Conservation (phyloP, 1,140 invertebrate species). For the Drosophila sturtevanti region DNA sequence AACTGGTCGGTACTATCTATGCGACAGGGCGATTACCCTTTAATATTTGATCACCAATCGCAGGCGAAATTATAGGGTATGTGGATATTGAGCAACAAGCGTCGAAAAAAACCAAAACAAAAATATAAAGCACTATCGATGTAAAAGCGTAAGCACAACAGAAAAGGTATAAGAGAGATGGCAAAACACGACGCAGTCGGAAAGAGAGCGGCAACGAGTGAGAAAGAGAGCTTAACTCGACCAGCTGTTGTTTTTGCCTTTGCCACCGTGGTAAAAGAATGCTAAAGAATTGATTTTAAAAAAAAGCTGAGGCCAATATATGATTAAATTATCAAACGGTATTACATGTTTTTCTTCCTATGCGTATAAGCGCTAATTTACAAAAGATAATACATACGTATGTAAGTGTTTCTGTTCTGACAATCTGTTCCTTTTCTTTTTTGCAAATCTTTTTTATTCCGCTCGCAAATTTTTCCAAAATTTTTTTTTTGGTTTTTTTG, state of each 20-base stretch:
- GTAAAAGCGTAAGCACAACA: constrained; percentile 43
- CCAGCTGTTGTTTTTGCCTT: constrained; percentile 62
- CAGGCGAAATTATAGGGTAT: constrained; percentile 10
- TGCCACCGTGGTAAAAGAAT: constrained; percentile 6
- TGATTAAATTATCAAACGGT: background rate
- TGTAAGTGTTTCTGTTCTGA: background rate
- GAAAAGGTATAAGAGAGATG: constrained; percentile 16
- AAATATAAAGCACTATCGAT: constrained; percentile 44
- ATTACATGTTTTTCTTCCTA: background rate
- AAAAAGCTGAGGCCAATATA: no score
- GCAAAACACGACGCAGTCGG: constrained; percentile 2
- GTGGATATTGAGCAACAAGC: constrained; percentile 14
- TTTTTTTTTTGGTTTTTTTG: background rate
- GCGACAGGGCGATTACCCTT: background rate
- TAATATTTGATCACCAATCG: background rate
- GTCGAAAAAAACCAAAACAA: constrained; percentile 65
- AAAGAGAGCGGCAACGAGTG: constrained; percentile 19
- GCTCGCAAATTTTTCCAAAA: background rate
- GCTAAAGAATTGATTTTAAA: background rate
- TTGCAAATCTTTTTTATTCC: background rate
- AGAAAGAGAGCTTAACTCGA: constrained; percentile 20
- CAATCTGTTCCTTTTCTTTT: background rate
- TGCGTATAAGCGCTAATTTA: background rate
- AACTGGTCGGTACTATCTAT: background rate
- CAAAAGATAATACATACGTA: background rate